A percentile compares a stretch with the other conserved stretches of the same genome.
Evolutionary conservation across 35 echinoderm and acorn worm species (phyloP).

Genomic region (Apostichopus californicus): DNA sequence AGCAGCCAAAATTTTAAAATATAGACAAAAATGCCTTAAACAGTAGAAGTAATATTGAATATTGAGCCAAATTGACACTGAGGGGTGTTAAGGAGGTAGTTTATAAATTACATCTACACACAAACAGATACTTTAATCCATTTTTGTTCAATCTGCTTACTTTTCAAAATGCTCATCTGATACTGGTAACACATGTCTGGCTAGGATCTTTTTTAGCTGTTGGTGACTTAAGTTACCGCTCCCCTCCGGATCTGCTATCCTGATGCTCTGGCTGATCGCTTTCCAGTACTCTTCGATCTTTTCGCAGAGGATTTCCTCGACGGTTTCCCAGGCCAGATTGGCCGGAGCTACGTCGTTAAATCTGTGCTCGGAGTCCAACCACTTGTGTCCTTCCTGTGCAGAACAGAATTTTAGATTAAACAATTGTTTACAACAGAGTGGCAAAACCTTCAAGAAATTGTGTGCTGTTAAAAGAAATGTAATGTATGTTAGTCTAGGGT

Average conservation of each 20-base stretch:
- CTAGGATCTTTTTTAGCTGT: slow-evolving; percentile 72
- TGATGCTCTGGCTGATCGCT: slow-evolving; percentile 57
- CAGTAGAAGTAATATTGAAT: too few species aligned
- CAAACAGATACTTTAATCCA: background rate
- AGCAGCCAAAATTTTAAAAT: too few species aligned
- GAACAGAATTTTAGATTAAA: too few species aligned
- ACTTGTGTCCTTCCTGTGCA: slow-evolving; percentile 90
- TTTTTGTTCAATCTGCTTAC: slow-evolving; percentile 30
- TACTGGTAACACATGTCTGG: slow-evolving; percentile 77
- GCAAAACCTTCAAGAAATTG: too few species aligned
- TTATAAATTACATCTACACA: background rate
- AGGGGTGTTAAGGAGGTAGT: too few species aligned
- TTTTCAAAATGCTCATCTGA: slow-evolving; percentile 90
- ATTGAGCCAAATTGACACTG: too few species aligned
- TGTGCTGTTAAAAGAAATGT: too few species aligned
- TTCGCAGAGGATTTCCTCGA: slow-evolving; percentile 90
- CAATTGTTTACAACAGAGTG: too few species aligned
- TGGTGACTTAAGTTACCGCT: slow-evolving; percentile 68
- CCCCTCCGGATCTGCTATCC: slow-evolving; percentile 68
- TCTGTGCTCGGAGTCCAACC: slow-evolving; percentile 91
- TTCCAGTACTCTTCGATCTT: slow-evolving; percentile 98
- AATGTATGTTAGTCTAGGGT: too few species aligned
- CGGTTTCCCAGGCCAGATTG: slow-evolving; percentile 88
- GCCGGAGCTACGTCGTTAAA: slow-evolving; percentile 78
- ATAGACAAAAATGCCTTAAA: too few species aligned